Evolutionary conservation across 2,113 vertebrate genomes (phyloP).

Genomic region (Zonotrichia leucophrys): DNA sequence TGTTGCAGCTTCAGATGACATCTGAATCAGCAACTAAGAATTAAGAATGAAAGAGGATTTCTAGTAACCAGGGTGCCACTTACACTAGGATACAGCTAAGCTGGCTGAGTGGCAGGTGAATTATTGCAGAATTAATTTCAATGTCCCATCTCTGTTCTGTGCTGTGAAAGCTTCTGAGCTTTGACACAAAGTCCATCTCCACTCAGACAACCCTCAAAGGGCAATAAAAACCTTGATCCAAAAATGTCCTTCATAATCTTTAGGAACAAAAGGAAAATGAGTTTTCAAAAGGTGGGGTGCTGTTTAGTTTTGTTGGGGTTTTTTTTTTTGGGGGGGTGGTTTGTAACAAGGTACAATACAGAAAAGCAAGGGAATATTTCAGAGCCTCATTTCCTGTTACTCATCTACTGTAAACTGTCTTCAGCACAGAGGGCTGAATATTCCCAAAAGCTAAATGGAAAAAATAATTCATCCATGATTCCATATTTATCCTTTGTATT

Average conservation of each 20-base stretch:
- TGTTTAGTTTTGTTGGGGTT: background rate
- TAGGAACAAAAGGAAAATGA: background rate
- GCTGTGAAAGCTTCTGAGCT: background rate
- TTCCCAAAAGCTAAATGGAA: background rate
- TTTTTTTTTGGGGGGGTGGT: fast-evolving
- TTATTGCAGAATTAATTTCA: background rate
- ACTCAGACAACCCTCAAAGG: background rate
- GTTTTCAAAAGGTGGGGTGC: background rate
- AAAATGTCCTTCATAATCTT: background rate
- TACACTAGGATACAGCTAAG: background rate
- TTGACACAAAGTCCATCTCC: background rate
- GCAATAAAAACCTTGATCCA: background rate
- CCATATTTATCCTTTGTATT: background rate
- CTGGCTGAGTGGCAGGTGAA: background rate
- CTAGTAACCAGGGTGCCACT: background rate
- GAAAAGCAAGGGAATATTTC: background rate
- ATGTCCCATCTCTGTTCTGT: background rate
- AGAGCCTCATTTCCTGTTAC: background rate
- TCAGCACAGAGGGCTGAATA: background rate
- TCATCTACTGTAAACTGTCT: background rate
- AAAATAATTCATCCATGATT: background rate
- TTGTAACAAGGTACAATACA: background rate
- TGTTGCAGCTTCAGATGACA: background rate
- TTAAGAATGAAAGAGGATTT: background rate
- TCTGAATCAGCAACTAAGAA: background rate